These are phyloP conservation scores for Gallinago jamesoni DNA, from an alignment of 2,113 vertebrate species.

Conservation along the genomic window DNA sequence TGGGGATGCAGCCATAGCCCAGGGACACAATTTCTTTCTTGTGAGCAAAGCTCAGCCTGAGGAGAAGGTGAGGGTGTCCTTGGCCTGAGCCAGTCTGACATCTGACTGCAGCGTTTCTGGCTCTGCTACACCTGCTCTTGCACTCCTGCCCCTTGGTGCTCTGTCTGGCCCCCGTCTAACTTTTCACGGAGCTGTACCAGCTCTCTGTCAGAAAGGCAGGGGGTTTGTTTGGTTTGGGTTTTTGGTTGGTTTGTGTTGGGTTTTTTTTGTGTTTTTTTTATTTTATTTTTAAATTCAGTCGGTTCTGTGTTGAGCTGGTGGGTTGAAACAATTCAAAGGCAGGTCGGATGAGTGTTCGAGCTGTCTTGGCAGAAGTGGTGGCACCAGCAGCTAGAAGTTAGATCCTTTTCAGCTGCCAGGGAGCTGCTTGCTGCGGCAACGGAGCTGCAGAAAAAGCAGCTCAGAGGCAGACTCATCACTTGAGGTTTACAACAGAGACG, in stretches of 20 bases:
- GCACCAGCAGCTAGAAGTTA: background rate
- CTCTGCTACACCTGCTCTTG: background rate
- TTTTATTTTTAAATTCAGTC: background rate
- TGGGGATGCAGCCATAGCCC: background rate
- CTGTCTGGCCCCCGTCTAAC: background rate
- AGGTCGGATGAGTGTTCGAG: background rate
- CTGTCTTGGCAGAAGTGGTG: background rate
- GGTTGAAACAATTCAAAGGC: background rate
- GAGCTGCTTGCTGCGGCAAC: background rate
- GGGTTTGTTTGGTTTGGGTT: accelerated
- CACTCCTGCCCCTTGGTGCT: background rate
- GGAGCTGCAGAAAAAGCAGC: background rate
- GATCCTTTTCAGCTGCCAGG: background rate
- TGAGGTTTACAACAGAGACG: background rate
- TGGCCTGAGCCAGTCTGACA: background rate
- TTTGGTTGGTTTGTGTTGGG: background rate
- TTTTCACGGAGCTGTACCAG: background rate
- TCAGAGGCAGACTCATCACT: background rate
- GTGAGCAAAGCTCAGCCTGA: background rate
- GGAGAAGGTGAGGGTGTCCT: background rate
- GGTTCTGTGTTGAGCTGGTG: background rate
- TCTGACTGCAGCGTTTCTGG: background rate
- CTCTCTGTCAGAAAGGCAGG: background rate
- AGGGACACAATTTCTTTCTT: background rate
- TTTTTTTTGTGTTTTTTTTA: background rate